Percentiles rank a stretch among this genome's conserved stretches.
phyloP scores from a whole-genome alignment of 2,888 invertebrate genomes.

The Protodeltote pygarga region DNA sequence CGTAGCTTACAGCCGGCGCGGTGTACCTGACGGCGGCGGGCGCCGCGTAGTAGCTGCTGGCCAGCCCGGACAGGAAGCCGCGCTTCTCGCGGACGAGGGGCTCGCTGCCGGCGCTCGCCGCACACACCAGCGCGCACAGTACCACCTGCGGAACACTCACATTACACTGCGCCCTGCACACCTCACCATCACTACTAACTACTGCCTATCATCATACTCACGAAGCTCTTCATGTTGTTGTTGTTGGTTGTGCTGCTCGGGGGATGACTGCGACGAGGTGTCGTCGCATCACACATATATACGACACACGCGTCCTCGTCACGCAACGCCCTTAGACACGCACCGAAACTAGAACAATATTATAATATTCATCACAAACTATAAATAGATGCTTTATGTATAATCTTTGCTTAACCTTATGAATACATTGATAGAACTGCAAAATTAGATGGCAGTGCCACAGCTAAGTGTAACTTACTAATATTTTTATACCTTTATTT shows the following conservation, averaged over 20 bases:
- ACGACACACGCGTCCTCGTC: slow-evolving; percentile 8
- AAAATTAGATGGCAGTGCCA: no score
- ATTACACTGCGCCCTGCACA: neutral
- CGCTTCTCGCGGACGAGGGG: no score
- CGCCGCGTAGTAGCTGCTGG: neutral
- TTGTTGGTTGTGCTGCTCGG: slow-evolving; percentile 5
- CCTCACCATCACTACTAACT: no score
- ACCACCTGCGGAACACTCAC: no score
- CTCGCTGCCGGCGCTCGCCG: slow-evolving; percentile 27
- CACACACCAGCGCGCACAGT: no score
- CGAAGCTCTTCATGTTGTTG: slow-evolving; percentile 17
- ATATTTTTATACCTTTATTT: no score
- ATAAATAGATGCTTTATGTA: neutral
- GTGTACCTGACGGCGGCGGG: slow-evolving; percentile 2
- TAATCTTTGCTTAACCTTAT: neutral
- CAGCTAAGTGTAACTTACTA: no score
- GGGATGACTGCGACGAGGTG: slow-evolving; percentile 5
- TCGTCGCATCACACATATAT: slow-evolving; percentile 9
- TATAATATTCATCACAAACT: slow-evolving; percentile 19
- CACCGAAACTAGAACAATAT: slow-evolving; percentile 5
- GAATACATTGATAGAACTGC: no score
- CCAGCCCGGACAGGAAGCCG: no score
- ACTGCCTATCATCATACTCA: slow-evolving; percentile 12
- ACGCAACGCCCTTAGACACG: slow-evolving; percentile 5
- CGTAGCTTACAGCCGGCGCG: slow-evolving; percentile 7